Evolutionary conservation across 2,888 invertebrate species (phyloP), one percentile per base, ranked within the genome.

Genomic region (Belgica antarctica): DNA sequence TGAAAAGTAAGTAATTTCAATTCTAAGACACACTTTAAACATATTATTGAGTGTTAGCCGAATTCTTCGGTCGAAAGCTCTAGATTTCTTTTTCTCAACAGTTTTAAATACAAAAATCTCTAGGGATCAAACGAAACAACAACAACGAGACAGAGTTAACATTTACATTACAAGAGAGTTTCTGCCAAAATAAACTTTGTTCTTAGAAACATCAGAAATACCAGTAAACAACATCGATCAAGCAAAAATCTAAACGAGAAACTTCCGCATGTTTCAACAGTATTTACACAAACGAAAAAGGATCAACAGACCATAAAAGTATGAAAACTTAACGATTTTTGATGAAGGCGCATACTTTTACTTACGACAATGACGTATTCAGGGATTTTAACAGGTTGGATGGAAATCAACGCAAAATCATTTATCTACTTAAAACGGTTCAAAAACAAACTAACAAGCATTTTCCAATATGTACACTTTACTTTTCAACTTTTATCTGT

Each of bases 1-100:
- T 68, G 68, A 68, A 68, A 68, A 68, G 68, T 68, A 68, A 68
- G 68, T 68, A 68, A 68, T 68, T 68, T 68, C 34, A 68, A 57
- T 22, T 68, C 57, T 68, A 68, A 68, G 22, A 68, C 57, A 68
- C 52, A 68, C 57, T 25, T 66, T 28, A 47, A 25, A 22, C 8
- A 28, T 15, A n/a, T n/a, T n/a, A n/a, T 17, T 62, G 41, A 41
- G 41, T 41, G 41, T n/a, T 52, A 52, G 22, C 52, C 52, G 52
- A 52, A 52, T 17, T 52, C 41, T 5, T 22, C 17, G 10, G 10
- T 52, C n/a, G 5, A 52, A n/a, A 52, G 22, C 52, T 52, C 19
- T 22, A 52, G 52, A 17, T 52, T 22, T 52, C 52, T 52, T 52
- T 41, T 41, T 41, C 10, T 41, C 3, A 52, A 52, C 52, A 52